Evolutionary conservation across 2,797 vertebrate genomes (phyloP), one percentile per base, ranked within the genome.

Genomic region (Enteromius unitaeniatus): DNA sequence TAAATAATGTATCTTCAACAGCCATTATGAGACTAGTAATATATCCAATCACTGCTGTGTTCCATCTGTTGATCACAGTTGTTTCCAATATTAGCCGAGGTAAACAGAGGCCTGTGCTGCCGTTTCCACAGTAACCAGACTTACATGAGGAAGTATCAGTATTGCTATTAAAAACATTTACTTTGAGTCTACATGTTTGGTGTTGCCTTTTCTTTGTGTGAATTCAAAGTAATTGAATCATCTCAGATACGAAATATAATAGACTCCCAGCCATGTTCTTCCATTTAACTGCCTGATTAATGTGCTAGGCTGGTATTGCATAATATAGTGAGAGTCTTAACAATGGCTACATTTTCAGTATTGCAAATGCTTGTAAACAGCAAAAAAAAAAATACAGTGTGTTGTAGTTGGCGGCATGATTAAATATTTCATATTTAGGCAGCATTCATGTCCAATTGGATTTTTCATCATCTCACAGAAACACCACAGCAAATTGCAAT

Each of bases 61-160:
- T 76, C 73, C 69, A 55, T 45, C 73, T 89, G 81, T 89, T 85
- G 69, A 84, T 90, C 88, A 88, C 88, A 86, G 88, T 74, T 70
- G 64, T 55, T 4, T 87, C 79, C 15, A 60, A 86, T 28, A 86
- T 64, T 17, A 64, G 62, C 15, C 7, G 14, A 87, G 82, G 80
- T 88, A 91, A 89, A 88, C 88, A 84, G 76, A 4, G 81, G 51
- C 34, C 85, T 83, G 64, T 13, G 78, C 88, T 68, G 83, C 75
- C 73, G 90, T 94, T 91, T 87, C 93, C 92, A 92, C 92, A 91
- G 92, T 88, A 91, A 92, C 92, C n/a, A 53, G 74, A 79, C 85
- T 37, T 83, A 88, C 84, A 82, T 78, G 83, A 89, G 86, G 79
- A 62, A 53, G 74, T 70, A 47, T 80, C 15, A 53, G 37, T 42